Evolutionary conservation across 2,113 vertebrate genomes (phyloP).

Genomic region (Chaenocephalus aceratus): DNA sequence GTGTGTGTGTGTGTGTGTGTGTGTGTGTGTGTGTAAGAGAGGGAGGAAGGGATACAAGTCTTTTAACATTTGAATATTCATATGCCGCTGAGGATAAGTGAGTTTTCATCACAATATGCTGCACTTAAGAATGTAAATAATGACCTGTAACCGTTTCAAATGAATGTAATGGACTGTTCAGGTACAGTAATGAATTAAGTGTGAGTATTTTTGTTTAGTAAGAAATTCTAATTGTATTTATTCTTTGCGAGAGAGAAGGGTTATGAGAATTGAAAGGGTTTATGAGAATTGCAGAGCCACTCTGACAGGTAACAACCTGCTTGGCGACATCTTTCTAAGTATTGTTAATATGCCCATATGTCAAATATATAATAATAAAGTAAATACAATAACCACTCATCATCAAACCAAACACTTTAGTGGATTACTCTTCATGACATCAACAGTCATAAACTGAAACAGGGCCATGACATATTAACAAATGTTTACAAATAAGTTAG

Average conservation of each 20-base stretch:
- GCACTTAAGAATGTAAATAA: constrained; percentile 23
- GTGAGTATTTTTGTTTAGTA: not conserved
- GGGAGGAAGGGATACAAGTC: not conserved
- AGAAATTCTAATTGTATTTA: not conserved
- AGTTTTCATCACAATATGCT: not conserved
- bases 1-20: constrained; percentile 8
- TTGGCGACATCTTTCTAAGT: not conserved
- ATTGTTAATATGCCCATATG: not conserved
- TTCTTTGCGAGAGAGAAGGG: not conserved
- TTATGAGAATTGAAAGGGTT: not conserved
- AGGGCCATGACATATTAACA: no score
- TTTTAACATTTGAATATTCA: constrained; percentile 14
- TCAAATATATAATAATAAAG: not conserved
- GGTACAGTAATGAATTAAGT: constrained; percentile 8
- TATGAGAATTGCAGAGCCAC: not conserved
- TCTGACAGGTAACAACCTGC: constrained; percentile 44
- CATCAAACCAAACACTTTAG: not conserved
- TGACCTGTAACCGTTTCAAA: constrained; percentile 8
- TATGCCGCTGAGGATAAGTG: not conserved
- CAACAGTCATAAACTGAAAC: no score
- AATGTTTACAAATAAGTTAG: no score
- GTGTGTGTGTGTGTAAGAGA: constrained; percentile 1
- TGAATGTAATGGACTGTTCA: constrained; percentile 23
- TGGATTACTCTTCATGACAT: not conserved
- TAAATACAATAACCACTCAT: not conserved